A percentile compares a stretch with the other conserved stretches of the same genome.
Conservation (phyloP, 2,888 invertebrate species). For the Anticlea derivata region DNA sequence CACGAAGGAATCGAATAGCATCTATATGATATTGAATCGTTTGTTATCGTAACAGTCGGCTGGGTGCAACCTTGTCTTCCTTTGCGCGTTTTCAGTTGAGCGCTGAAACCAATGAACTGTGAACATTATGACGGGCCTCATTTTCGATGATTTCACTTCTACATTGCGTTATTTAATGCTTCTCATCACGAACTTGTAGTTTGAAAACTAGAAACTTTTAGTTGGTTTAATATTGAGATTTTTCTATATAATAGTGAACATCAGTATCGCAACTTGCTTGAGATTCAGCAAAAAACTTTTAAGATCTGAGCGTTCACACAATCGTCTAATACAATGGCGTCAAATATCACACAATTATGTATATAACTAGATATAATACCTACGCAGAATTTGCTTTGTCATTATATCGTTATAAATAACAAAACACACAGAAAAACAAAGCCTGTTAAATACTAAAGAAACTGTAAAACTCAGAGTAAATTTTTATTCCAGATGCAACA, state of each 20-base stretch:
- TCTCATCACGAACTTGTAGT: constrained; percentile 53
- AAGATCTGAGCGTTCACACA: constrained; percentile 48
- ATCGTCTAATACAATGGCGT: constrained; percentile 45
- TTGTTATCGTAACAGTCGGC: constrained; percentile 64
- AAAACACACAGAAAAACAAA: not conserved
- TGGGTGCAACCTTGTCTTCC: constrained; percentile 70
- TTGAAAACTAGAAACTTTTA: constrained; percentile 24
- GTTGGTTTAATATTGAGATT: constrained; percentile 1
- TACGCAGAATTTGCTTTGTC: constrained; percentile 3
- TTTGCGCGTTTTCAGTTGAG: constrained; percentile 66
- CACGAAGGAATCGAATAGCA: too few species aligned
- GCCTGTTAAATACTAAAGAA: not conserved
- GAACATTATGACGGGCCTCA: constrained; percentile 56
- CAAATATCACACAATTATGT: constrained; percentile 52
- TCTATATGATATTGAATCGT: constrained; percentile 57
- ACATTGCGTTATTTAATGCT: constrained; percentile 53
- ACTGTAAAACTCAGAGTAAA: too few species aligned
- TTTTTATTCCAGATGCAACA: too few species aligned
- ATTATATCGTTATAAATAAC: constrained; percentile 1
- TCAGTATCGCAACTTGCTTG: constrained; percentile 42
- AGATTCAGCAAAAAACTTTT: constrained; percentile 41
- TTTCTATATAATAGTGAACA: constrained; percentile 24
- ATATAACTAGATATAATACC: constrained; percentile 42
- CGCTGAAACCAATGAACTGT: constrained; percentile 67
- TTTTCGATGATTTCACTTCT: constrained; percentile 72